phyloP scores from a whole-genome alignment of 2,113 vertebrate species.

The Leptosomus discolor region DNA sequence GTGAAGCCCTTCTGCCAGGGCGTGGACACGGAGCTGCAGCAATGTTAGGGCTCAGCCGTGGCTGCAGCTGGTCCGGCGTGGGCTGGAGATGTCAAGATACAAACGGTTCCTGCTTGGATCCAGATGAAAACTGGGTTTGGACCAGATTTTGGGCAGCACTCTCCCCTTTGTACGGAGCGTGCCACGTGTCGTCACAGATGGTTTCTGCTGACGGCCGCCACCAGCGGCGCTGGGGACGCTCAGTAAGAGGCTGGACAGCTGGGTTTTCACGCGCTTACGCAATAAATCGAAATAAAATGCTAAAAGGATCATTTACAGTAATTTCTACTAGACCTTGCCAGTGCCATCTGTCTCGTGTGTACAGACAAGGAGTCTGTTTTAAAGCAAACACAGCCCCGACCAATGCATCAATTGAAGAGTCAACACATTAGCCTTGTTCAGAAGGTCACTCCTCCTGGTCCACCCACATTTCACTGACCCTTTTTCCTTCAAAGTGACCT shows the following conservation, averaged over 20 bases:
- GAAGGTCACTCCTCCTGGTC: neutral
- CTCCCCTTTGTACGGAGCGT: neutral
- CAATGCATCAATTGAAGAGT: neutral
- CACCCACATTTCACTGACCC: neutral
- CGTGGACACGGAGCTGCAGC: neutral
- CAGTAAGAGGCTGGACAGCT: neutral
- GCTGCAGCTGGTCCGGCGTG: neutral
- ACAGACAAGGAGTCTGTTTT: neutral
- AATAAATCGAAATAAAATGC: neutral
- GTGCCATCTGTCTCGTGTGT: neutral
- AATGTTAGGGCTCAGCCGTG: fast-evolving
- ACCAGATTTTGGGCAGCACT: neutral
- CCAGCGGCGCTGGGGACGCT: fast-evolving
- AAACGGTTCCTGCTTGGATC: fast-evolving
- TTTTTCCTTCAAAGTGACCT: neutral
- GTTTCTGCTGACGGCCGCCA: neutral
- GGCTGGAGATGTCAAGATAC: neutral
- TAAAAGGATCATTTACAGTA: neutral
- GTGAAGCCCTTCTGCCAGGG: neutral
- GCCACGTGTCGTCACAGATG: fast-evolving
- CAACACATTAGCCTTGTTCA: neutral
- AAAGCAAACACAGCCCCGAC: neutral
- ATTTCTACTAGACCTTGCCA: neutral
- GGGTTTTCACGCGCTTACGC: neutral
- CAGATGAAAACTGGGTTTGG: neutral